A percentile compares a stretch with the other conserved stretches of the same genome.
These are phyloP conservation scores for Salarias fasciatus DNA, from an alignment of 2,797 vertebrate genomes.

Conservation along the genomic window DNA sequence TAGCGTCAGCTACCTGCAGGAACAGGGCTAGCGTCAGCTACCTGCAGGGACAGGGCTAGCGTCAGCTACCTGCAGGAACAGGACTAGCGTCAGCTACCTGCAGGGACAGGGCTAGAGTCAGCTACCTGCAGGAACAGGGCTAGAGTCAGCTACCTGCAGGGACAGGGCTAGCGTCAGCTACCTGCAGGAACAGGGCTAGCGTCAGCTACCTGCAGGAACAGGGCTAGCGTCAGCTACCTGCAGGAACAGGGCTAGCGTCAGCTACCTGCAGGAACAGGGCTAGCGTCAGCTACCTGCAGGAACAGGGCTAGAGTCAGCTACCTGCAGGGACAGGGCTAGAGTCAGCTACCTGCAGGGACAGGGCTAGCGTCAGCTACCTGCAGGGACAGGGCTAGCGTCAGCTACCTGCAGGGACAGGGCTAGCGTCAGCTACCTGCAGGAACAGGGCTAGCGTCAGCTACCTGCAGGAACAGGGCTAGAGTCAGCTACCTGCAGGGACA, in stretches of 20 bases:
- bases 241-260: not conserved
- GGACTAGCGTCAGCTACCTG: not conserved
- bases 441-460: too few species aligned
- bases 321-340: not conserved
- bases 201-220: not conserved
- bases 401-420: too few species aligned
- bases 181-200: not conserved
- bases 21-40: not conserved
- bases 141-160: too few species aligned
- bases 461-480: too few species aligned
- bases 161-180: not conserved
- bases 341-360: not conserved
- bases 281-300: constrained; percentile 76
- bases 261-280: not conserved
- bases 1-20: not conserved
- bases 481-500: too few species aligned
- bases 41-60: not conserved
- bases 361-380: not conserved
- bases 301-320: not conserved
- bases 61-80: too few species aligned
- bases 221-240: not conserved
- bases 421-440: too few species aligned
- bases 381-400: not conserved
- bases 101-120: not conserved
- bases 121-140: not conserved